Percentiles rank a stretch among this genome's conserved stretches.
Evolutionary conservation across 2,888 invertebrate genomes (phyloP).

Genomic region (Agrochola litura): DNA sequence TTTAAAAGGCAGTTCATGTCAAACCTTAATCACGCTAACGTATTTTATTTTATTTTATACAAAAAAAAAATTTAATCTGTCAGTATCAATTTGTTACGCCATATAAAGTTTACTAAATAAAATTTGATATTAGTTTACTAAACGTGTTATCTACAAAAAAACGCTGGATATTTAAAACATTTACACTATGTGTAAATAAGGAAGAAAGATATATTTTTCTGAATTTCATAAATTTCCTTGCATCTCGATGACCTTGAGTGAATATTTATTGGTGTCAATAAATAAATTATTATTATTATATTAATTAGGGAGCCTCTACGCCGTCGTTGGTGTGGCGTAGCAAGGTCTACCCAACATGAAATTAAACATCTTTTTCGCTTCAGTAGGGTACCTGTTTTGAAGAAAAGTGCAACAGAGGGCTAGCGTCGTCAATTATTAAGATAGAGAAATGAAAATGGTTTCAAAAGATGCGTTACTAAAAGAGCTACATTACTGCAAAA

Average conservation of each 20-base stretch:
- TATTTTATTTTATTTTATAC: background rate
- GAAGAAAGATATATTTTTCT: background rate
- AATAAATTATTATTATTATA: too few species aligned
- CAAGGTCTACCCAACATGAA: background rate
- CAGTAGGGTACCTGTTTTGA: too few species aligned
- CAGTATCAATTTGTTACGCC: too few species aligned
- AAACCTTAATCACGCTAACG: background rate
- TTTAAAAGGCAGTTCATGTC: background rate
- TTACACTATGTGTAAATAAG: background rate
- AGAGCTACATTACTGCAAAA: too few species aligned
- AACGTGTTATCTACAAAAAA: background rate
- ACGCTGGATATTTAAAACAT: background rate
- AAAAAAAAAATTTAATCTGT: too few species aligned
- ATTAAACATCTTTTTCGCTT: background rate
- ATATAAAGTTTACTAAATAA: background rate
- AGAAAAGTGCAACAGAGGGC: too few species aligned
- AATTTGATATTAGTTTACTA: background rate
- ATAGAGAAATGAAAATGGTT: too few species aligned
- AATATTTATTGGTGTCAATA: too few species aligned
- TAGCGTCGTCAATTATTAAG: too few species aligned
- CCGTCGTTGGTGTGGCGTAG: constrained; percentile 3
- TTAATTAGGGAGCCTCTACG: constrained; percentile 18
- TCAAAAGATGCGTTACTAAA: too few species aligned
- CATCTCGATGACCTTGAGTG: background rate
- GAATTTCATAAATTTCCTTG: background rate